phyloP scores from a whole-genome alignment of 2,113 vertebrate genomes.

The Agapornis roseicollis region DNA sequence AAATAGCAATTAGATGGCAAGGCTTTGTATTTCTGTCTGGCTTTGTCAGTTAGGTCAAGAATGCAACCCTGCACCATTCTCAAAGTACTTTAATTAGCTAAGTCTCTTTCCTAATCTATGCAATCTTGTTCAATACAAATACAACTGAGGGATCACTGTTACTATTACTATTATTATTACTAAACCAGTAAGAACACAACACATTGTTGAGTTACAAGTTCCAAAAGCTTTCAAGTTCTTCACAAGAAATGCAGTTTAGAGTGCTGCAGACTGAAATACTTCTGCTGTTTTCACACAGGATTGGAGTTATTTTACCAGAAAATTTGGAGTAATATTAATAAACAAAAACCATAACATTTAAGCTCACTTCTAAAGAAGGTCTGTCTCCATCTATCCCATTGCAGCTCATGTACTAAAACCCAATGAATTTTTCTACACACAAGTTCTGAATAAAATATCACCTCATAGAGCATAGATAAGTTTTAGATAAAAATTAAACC shows the following conservation, averaged over 20 bases:
- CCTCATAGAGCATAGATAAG: background rate
- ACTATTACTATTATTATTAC: background rate
- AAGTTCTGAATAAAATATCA: background rate
- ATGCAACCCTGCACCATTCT: background rate
- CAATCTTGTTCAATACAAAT: background rate
- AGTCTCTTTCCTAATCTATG: background rate
- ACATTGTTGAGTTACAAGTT: background rate
- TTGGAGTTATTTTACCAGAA: background rate
- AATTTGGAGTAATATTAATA: background rate
- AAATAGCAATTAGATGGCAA: background rate
- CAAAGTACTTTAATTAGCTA: background rate
- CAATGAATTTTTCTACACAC: background rate
- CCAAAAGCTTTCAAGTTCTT: background rate
- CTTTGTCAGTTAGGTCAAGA: background rate
- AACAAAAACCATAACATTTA: background rate
- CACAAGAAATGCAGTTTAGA: background rate
- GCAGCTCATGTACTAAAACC: accelerated
- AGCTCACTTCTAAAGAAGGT: background rate
- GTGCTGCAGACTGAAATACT: background rate
- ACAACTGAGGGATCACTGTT: background rate
- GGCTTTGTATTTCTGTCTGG: background rate
- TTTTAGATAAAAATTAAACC: background rate
- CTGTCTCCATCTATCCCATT: background rate
- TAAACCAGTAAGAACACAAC: background rate
- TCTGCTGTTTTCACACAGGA: background rate